Base-by-base conservation (phyloP, 2,888 invertebrate genomes). In the Fragum sueziense region DNA sequence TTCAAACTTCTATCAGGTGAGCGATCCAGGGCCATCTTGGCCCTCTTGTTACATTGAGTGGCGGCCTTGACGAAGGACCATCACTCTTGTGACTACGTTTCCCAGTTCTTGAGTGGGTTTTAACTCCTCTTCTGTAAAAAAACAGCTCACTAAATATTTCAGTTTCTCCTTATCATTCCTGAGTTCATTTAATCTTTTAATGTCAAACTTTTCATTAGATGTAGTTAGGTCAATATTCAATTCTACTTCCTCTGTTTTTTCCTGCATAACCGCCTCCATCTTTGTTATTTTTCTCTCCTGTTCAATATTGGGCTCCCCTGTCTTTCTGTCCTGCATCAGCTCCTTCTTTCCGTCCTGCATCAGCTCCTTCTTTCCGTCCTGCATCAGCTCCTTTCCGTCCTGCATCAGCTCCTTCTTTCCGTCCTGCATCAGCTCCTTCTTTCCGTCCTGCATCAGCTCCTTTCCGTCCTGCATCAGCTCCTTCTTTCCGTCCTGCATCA, bases 121-220 rank as follows among this genome's bases (percentile, higher is more conserved):
- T n/a, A 74, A 22, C 41, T 74, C 67, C n/a, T 74, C 74, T 22
- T 34, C 31, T 37, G 74, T 57, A 47, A 74, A 74, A n/a, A 74
- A 74, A 1, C 47, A 25, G 51, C 29, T 17, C 22, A 54, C 54
- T 27, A 74, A 67, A 34, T 74, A 74, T 59, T 59, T 74, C 25
- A 74, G 47, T 68, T 68, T 74, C 33, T 74, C 74, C 54, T 68
- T 31, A 34, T 62, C 62, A 20, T 37, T 37, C 37, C 37, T 37
- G 37, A 37, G 37, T 37, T 37, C 37, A 37, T 37, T 37, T 37
- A 37, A 37, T 37, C 37, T 52, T n/a, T 54, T 52, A 52, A 37
- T 37, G 6, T 37, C 37, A 37, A 37, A 37, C 37, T 37, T 37
- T 37, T 37, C 37, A 37, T 37, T 37, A 9, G 33, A 25, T 51